These are phyloP conservation scores for Cairina moschata DNA, from an alignment of 2,113 vertebrate genomes.

Conservation along the genomic window DNA sequence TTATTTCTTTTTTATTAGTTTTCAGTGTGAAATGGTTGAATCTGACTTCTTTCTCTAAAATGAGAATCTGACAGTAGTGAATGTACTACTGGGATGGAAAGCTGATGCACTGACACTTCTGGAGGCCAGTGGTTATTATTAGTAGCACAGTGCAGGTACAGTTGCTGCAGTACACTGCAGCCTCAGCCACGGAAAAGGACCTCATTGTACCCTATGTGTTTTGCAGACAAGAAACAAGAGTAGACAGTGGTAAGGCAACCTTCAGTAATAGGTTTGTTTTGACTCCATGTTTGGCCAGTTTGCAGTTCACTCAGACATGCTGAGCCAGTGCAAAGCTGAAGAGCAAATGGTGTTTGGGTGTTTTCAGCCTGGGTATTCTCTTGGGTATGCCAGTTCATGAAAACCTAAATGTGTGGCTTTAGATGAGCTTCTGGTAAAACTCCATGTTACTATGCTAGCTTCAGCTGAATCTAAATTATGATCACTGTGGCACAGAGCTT, in stretches of 20 bases:
- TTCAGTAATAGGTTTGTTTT: rapidly evolving
- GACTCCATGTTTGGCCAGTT: neutral
- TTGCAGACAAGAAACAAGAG: neutral
- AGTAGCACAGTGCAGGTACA: neutral
- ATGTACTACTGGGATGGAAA: neutral
- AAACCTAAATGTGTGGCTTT: neutral
- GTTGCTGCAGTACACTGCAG: neutral
- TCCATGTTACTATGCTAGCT: neutral
- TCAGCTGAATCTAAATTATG: neutral
- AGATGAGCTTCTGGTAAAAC: neutral
- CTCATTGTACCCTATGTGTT: too few relatives aligned
- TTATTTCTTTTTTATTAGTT: slow-evolving; percentile 34
- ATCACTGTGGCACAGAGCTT: neutral
- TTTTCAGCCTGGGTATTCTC: neutral
- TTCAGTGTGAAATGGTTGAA: neutral
- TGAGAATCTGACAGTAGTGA: neutral
- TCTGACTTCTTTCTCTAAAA: neutral
- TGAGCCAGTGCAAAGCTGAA: neutral
- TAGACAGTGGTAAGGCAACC: rapidly evolving
- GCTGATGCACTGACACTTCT: neutral
- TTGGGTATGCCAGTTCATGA: neutral
- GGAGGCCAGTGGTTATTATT: neutral
- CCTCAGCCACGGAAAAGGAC: neutral
- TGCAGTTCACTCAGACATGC: neutral
- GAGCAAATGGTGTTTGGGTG: neutral